Percentiles rank a stretch among this genome's conserved stretches.
Evolutionary conservation across 53 echinoderm and acorn worm species (phyloP).

Genomic region (Zoroaster sp.): DNA sequence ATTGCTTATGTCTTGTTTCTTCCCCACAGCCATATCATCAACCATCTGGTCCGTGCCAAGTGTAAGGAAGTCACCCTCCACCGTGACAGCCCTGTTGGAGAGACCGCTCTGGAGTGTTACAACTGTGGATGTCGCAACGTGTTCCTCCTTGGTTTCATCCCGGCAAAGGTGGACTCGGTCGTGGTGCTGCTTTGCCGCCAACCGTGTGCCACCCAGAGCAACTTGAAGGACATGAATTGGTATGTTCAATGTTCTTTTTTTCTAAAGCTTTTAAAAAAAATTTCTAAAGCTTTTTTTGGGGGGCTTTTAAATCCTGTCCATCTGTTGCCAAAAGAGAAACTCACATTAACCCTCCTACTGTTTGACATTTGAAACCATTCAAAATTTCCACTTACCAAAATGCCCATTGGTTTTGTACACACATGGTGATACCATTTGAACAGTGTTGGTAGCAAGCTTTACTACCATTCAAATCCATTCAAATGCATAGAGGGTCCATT

Average conservation of each 20-base stretch:
- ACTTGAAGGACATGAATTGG: conserved; percentile 99
- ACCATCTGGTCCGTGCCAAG: conserved; percentile 94
- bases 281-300: too few species aligned
- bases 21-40: conserved; percentile 88
- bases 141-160: conserved; percentile 96
- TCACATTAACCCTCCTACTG: too few species aligned
- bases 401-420: too few species aligned
- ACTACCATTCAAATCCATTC: too few species aligned
- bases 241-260: conserved; percentile 4
- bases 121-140: conserved; percentile 99
- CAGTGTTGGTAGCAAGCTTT: too few species aligned
- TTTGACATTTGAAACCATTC: too few species aligned
- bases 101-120: conserved; percentile 95
- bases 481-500: too few species aligned
- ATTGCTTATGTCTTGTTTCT: background rate
- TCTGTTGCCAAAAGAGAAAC: too few species aligned
- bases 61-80: conserved; percentile 98
- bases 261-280: too few species aligned
- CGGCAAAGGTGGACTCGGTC: conserved; percentile 97
- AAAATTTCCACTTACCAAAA: too few species aligned
- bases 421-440: too few species aligned
- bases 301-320: too few species aligned
- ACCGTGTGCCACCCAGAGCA: conserved; percentile 98
- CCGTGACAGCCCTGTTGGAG: conserved; percentile 93
- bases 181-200: conserved; percentile 96